phyloP scores from a whole-genome alignment of 2,797 vertebrate species.

The Hoplostethus atlanticus region DNA sequence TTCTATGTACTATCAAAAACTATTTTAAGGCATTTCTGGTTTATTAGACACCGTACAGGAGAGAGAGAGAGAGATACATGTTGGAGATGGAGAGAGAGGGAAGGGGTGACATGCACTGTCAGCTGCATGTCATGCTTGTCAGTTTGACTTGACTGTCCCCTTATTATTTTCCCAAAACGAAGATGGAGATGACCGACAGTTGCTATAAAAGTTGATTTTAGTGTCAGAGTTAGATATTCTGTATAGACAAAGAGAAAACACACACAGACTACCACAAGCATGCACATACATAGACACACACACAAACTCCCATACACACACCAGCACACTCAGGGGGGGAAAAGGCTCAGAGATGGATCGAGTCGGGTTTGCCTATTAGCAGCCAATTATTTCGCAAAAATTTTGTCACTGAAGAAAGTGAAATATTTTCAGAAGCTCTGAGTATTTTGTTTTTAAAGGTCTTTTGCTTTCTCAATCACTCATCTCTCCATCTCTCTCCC shows the following conservation, averaged over 20 bases:
- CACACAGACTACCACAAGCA: background rate
- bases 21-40: too few relatives aligned
- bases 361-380: background rate
- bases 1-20: constrained; percentile 6
- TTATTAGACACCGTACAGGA: background rate
- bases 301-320: background rate
- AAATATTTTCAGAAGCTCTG: constrained; percentile 45
- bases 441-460: constrained; percentile 47
- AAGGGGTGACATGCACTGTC: background rate
- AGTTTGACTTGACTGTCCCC: background rate
- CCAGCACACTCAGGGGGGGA: too few relatives aligned
- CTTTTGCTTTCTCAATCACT: constrained; percentile 46
- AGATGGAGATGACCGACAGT: background rate
- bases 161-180: background rate
- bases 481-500: constrained; percentile 55
- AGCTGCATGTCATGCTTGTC: too few relatives aligned
- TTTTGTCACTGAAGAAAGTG: constrained; percentile 31
- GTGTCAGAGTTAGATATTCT: background rate
- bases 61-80: background rate
- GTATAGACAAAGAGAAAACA: background rate
- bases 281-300: constrained; percentile 8
- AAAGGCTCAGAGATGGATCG: too few relatives aligned
- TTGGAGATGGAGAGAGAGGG: background rate
- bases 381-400: constrained; percentile 1
- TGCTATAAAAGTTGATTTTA: constrained; percentile 8